A percentile compares a stretch with the other conserved stretches of the same genome.
Evolutionary conservation across 2,888 invertebrate genomes (phyloP).

Genomic region (Ceramica pisi): DNA sequence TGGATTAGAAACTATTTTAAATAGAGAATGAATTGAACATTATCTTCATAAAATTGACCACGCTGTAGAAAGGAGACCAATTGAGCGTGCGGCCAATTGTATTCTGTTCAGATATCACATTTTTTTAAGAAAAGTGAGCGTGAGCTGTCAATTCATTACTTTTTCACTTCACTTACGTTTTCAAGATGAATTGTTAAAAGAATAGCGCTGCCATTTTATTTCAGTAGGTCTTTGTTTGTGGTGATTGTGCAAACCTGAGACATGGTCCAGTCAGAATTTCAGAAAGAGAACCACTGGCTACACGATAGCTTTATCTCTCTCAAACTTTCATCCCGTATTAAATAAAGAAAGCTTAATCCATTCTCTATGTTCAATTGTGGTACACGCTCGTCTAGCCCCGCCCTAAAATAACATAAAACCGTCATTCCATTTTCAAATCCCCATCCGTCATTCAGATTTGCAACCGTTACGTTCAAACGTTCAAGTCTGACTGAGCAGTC

Average conservation of each 20-base stretch:
- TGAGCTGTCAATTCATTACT: too few relatives aligned
- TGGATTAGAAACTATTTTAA: background rate
- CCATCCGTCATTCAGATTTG: constrained; percentile 34
- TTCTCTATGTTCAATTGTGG: background rate
- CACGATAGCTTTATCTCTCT: background rate
- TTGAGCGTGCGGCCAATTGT: background rate
- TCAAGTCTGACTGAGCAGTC: constrained; percentile 29
- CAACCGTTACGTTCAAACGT: constrained; percentile 41
- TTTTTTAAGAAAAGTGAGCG: too few relatives aligned
- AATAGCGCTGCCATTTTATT: too few relatives aligned
- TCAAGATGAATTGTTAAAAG: too few relatives aligned
- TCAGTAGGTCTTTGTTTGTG: background rate
- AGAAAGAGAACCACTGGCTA: too few relatives aligned
- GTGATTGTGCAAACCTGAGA: background rate
- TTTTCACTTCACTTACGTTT: too few relatives aligned
- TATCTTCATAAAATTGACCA: background rate
- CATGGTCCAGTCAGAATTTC: background rate
- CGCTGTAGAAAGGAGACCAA: background rate
- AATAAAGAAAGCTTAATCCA: background rate
- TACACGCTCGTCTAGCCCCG: background rate
- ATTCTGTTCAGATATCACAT: too few relatives aligned
- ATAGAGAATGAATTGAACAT: background rate
- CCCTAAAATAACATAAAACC: background rate
- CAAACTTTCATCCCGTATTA: background rate
- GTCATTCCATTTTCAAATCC: constrained; percentile 26